phyloP scores from a whole-genome alignment of 1,140 invertebrate genomes.

The Drosophila fuyamai region DNA sequence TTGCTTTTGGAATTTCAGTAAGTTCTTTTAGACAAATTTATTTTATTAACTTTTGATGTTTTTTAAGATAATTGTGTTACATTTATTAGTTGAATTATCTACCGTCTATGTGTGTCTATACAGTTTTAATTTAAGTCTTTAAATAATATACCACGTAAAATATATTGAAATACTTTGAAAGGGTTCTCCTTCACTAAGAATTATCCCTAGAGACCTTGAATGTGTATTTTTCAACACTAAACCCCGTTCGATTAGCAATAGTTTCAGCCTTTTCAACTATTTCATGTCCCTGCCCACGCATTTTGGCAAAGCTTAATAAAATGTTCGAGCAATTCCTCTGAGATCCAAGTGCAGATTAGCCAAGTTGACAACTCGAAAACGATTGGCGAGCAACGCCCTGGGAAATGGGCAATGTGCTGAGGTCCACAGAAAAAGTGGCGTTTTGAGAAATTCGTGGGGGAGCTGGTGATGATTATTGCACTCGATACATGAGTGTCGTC shows the following conservation, averaged over 20 bases:
- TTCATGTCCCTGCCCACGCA: conserved; percentile 11
- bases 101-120: no score
- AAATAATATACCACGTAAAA: no score
- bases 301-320: conserved; percentile 32
- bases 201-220: not conserved
- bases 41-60: no score
- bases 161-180: no score
- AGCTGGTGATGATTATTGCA: conserved; percentile 72
- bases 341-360: conserved; percentile 63
- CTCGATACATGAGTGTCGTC: conserved; percentile 58
- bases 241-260: not conserved
- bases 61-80: no score
- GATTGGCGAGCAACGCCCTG: conserved; percentile 46
- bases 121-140: no score
- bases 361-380: conserved; percentile 64
- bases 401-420: conserved; percentile 61
- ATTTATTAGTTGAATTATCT: no score
- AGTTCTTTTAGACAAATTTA: not conserved
- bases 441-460: conserved; percentile 2
- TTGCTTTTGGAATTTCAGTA: not conserved
- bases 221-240: not conserved
- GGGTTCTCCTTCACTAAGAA: no score
- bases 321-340: conserved; percentile 1
- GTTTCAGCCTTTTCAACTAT: conserved; percentile 6
- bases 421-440: conserved; percentile 54